Evolutionary conservation across 2,113 vertebrate genomes (phyloP).

Genomic region (Marcusenius ussheri): DNA sequence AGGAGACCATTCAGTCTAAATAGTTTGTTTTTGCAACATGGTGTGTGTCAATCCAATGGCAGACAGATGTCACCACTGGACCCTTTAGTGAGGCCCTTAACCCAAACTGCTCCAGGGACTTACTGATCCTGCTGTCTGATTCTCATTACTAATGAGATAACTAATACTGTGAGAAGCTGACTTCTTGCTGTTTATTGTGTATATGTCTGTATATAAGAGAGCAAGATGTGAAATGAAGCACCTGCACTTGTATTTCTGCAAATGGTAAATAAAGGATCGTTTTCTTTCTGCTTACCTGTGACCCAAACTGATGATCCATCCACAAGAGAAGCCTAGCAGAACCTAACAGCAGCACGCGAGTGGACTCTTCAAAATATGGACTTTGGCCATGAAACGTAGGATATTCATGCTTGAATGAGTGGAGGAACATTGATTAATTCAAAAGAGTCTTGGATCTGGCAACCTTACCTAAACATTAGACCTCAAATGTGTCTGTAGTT

Average conservation of each 20-base stretch:
- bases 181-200: not conserved
- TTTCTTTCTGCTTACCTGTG: not conserved
- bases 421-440: not conserved
- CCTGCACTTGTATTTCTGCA: not conserved
- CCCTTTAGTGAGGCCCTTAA: not conserved
- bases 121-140: not conserved
- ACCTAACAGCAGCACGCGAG: not conserved
- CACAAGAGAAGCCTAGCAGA: not conserved
- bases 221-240: not conserved
- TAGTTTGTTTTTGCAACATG: not conserved
- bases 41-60: not conserved
- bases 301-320: not conserved
- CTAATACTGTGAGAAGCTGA: not conserved
- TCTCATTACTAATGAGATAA: no score
- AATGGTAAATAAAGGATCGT: not conserved
- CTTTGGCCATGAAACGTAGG: not conserved
- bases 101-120: not conserved
- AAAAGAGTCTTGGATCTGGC: not conserved
- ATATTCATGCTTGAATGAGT: not conserved
- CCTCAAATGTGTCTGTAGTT: not conserved
- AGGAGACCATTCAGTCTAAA: not conserved
- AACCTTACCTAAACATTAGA: not conserved
- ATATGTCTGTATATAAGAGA: not conserved
- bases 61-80: not conserved
- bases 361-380: not conserved